A percentile compares a stretch with the other conserved stretches of the same genome.
Conservation (phyloP, 2,113 vertebrate species). For the Ptyas mucosa region DNA sequence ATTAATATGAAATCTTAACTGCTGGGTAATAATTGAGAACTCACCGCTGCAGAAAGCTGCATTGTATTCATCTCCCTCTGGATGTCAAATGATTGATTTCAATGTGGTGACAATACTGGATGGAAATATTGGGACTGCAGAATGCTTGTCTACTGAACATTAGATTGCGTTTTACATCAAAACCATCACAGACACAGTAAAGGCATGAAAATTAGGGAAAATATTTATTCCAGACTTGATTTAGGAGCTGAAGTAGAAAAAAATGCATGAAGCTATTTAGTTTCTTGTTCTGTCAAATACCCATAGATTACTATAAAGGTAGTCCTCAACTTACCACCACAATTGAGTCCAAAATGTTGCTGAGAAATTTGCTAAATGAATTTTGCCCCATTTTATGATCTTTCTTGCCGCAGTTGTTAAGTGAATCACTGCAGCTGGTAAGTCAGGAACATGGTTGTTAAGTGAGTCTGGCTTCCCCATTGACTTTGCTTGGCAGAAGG, state of each 20-base stretch:
- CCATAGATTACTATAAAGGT: neutral
- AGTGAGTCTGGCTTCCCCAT: neutral
- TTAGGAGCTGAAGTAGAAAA: neutral
- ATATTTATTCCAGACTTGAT: neutral
- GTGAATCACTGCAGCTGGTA: neutral
- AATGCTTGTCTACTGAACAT: neutral
- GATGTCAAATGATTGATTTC: neutral
- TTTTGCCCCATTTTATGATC: neutral
- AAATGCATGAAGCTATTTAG: neutral
- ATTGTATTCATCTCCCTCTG: neutral
- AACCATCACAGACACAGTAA: neutral
- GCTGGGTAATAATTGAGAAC: slow-evolving; percentile 15
- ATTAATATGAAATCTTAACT: slow-evolving; percentile 7
- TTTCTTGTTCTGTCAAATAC: neutral
- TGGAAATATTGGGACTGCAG: neutral
- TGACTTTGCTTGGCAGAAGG: neutral
- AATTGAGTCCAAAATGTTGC: neutral
- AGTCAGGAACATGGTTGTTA: neutral
- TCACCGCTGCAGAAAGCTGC: slow-evolving; percentile 3
- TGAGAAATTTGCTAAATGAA: neutral
- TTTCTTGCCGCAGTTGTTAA: neutral
- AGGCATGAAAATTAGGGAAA: neutral
- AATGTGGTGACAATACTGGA: neutral
- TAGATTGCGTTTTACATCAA: neutral
- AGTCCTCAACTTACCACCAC: neutral